Percentiles rank a stretch among this genome's conserved stretches.
Evolutionary conservation across 37 sponge, comb jelly and placozoan genomes (phyloP).

Genomic region (Spongilla lacustris): DNA sequence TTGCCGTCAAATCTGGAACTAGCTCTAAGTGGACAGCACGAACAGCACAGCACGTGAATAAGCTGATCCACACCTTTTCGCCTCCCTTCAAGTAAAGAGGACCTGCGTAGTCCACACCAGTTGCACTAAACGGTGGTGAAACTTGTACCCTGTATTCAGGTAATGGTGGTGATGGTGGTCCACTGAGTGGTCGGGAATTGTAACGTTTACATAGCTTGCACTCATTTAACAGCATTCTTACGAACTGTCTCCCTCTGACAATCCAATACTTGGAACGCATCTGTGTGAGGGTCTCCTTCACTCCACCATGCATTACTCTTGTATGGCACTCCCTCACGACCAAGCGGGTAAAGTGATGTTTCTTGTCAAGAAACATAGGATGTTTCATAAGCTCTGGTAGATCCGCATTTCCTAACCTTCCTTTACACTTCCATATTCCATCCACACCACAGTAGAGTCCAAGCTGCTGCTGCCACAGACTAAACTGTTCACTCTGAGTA

Average conservation of each 20-base stretch:
- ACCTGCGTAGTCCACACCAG: conserved; percentile 29
- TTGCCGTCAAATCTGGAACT: conserved; percentile 26
- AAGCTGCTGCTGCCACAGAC: conserved; percentile 10
- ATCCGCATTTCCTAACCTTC: conserved; percentile 30
- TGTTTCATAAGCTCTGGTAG: conserved; percentile 3
- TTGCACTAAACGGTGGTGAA: conserved; percentile 11
- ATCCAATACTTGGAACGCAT: conserved; percentile 32
- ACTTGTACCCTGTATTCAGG: conserved; percentile 18
- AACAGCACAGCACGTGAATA: conserved; percentile 30
- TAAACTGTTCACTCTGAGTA: not conserved
- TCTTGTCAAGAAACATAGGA: conserved; percentile 21
- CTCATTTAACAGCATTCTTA: conserved; percentile 16
- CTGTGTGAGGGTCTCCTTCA: conserved; percentile 33
- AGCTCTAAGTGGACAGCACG: conserved; percentile 34
- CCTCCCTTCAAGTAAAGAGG: not conserved
- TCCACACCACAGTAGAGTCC: conserved; percentile 9
- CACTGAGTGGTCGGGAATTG: not conserved
- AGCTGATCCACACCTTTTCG: conserved; percentile 27
- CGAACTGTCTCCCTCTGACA: conserved; percentile 15
- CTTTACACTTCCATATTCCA: conserved; percentile 32
- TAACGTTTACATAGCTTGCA: conserved; percentile 3
- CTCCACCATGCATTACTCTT: conserved; percentile 16
- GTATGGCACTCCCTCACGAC: conserved; percentile 15
- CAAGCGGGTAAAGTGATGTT: conserved; percentile 27
- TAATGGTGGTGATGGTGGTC: not conserved